Base-by-base conservation (phyloP, 2,888 invertebrate species). In the Alsophila aescularia region DNA sequence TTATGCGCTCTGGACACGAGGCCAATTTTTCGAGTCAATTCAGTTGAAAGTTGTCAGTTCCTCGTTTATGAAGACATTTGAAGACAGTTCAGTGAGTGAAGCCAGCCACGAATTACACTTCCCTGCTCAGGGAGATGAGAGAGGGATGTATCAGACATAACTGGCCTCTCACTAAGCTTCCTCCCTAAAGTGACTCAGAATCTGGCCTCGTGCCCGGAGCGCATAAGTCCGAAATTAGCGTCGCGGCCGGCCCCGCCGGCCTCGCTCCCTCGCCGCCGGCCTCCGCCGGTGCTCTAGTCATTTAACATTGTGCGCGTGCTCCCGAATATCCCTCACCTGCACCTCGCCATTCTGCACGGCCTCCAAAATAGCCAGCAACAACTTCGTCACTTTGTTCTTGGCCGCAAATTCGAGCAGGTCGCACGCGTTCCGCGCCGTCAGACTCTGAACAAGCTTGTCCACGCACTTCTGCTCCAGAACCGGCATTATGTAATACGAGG, bases 401-500 rank as follows among this genome's bases (percentile, higher is more conserved):
- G 70, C 70, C 1, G 83, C 77, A 37, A 84, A 83, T 48, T 81
- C 77, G 2, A 82, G 62, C 16, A 79, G 47, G 0, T 80, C 74
- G 31, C 53, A 64, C 9, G 64, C 58, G 43, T 64, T 64, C 15
- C 52, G 55, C 5, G 62, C 55, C 0, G 55, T 53, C 49, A 64
- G 21, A 10, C 13, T 49, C 4, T 41, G 51, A 13, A 78, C 69
- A n/a, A 84, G 35, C 32, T 72, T 72, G 37, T 75, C 67, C 5
- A 81, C 73, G 55, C 84, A 83, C 42, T 66, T 73, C 58, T 70
- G 70, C 50, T 82, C 81, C 31, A 84, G 64, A 31, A 78, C 79
- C 5, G 77, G 75, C 70, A 84, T 83, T 66, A 81, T 77, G 49
- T 82, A 84, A 37, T 71, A 77, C 0, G 74, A 67, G 1, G 83